These are phyloP conservation scores for Dendrophyllia cribrosa DNA, from an alignment of 64 coral and sea anemone genomes.

Conservation along the genomic window DNA sequence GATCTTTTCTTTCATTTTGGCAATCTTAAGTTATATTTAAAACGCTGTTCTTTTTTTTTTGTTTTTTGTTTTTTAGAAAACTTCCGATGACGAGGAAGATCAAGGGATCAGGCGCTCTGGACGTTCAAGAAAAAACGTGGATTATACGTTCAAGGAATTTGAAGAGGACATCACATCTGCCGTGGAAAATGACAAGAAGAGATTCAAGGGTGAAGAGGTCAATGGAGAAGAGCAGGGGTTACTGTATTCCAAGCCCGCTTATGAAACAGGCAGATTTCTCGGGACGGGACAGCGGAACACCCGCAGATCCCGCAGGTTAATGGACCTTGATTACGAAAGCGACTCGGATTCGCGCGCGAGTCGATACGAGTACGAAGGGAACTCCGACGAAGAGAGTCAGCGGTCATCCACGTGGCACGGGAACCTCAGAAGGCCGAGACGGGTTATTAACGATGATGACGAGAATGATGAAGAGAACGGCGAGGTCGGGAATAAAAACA, in stretches of 20 bases:
- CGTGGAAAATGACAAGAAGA: conserved; percentile 85
- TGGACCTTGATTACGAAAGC: conserved; percentile 83
- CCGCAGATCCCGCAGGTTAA: conserved; percentile 77
- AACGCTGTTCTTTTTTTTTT: not conserved
- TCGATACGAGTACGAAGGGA: conserved; percentile 82
- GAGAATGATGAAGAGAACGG: conserved; percentile 24
- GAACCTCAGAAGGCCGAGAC: conserved; percentile 73
- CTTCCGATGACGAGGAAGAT: conserved; percentile 68
- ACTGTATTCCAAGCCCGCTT: conserved; percentile 68
- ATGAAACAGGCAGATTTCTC: conserved; percentile 5
- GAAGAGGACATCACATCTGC: conserved; percentile 95
- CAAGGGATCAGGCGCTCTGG: conserved; percentile 79
- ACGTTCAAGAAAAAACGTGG: conserved; percentile 92
- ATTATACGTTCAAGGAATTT: conserved; percentile 99
- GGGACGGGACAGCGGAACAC: conserved; percentile 24
- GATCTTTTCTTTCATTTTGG: no score
- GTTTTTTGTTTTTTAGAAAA: conserved; percentile 15
- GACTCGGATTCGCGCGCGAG: conserved; percentile 88
- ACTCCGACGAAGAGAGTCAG: conserved; percentile 70
- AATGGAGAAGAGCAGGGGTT: conserved; percentile 57
- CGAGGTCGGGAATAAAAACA: not conserved
- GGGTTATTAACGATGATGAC: conserved; percentile 72
- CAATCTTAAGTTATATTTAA: no score
- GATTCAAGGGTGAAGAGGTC: conserved; percentile 62
- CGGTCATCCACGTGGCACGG: conserved; percentile 54